Percentiles rank a stretch among this genome's conserved stretches.
phyloP scores from a whole-genome alignment of 2,797 vertebrate species.

The Myiothlypis coronata region DNA sequence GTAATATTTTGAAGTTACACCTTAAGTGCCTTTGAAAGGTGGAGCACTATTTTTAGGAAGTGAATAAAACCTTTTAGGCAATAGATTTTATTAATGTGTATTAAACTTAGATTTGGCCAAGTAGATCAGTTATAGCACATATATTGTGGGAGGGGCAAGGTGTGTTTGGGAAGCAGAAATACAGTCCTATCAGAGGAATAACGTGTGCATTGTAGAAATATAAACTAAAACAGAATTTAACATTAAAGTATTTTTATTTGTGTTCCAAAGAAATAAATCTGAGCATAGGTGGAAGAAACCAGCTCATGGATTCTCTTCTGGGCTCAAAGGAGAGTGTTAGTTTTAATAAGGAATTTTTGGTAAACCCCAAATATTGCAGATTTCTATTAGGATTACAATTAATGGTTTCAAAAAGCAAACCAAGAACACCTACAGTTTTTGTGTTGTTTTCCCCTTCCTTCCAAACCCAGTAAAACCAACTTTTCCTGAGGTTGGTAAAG shows the following conservation, averaged over 20 bases:
- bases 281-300: background rate
- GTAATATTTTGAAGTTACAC: background rate
- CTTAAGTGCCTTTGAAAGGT: background rate
- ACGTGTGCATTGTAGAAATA: background rate
- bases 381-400: background rate
- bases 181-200: background rate
- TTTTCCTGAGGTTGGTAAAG: background rate
- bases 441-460: background rate
- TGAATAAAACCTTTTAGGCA: background rate
- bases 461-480: background rate
- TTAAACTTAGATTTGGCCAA: background rate
- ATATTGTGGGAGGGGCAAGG: accelerated
- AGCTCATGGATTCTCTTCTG: background rate
- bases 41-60: background rate
- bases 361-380: background rate
- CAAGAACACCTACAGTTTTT: background rate
- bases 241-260: background rate
- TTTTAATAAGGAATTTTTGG: background rate
- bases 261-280: background rate
- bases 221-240: background rate
- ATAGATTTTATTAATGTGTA: background rate
- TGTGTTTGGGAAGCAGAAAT: background rate
- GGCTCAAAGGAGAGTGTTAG: background rate
- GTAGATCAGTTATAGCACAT: background rate
- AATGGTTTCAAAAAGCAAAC: background rate